Evolutionary conservation across 2,888 invertebrate genomes (phyloP), one percentile per base, ranked within the genome.

Genomic region (Stenolophus ochropezus): DNA sequence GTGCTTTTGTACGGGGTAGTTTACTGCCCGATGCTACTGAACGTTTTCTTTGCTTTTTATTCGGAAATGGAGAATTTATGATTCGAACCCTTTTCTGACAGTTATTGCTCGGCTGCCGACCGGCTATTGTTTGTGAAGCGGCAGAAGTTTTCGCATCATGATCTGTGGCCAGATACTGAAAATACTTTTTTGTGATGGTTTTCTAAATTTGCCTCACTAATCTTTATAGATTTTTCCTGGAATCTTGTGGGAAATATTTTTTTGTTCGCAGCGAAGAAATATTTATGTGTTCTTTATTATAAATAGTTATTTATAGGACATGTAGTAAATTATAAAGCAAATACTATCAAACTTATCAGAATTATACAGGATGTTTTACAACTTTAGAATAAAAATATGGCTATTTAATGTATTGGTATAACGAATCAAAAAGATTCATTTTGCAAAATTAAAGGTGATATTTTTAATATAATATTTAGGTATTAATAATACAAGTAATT

Each of bases 21-120:
- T 78, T 65, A 78, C 47, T 78, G 78, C 47, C 61, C 47, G 33
- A 49, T 78, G 21, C 78, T 65, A 78, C 78, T 65, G 78, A 78
- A 78, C 58, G 49, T 25, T 49, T 78, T 61, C 33, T 77, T 65
- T 78, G 21, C 47, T 23, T 78, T 78, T 61, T 78, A 61, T 65
- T 65, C 51, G 47, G 42, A 78, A 78, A 78, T 78, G 20, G 61
- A 65, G 65, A 78, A 78, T 78, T 78, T 78, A 78, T 78, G 78
- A 78, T 78, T 58, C 78, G 61, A 78, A 78, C 78, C 78, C 78
- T 78, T 78, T 78, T 78, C 56, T 78, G 78, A 65, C 78, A 78
- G 78, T 78, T 78, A 78, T 78, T 78, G 47, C 78, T 23, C 18
- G 25, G 16, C 51, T 74, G 74, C 53, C 51, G 51, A 16, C 74